Evolutionary conservation across 2,113 vertebrate genomes (phyloP).

Genomic region (Nyctibius bracteatus): DNA sequence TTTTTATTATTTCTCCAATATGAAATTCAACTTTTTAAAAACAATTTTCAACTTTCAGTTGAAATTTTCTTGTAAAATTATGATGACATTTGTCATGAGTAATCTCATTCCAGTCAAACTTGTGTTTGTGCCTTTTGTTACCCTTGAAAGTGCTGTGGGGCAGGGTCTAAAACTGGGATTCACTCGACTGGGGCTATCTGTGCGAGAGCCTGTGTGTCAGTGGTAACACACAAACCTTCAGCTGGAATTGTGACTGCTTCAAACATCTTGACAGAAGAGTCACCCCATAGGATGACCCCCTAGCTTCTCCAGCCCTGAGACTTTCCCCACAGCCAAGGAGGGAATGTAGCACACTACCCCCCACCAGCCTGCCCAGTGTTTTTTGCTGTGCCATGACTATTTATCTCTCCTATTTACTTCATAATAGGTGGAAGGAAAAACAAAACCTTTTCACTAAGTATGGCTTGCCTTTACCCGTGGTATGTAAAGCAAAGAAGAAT

Average conservation of each 20-base stretch:
- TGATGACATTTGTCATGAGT: neutral
- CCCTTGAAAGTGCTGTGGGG: neutral
- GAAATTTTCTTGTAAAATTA: neutral
- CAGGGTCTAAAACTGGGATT: neutral
- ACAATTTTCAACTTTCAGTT: neutral
- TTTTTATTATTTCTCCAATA: neutral
- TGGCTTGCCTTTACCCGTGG: neutral
- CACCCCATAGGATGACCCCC: no score
- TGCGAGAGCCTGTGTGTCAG: no score
- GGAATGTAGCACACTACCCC: accelerated
- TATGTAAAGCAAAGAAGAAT: neutral
- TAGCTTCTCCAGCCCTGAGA: neutral
- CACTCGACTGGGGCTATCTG: accelerated
- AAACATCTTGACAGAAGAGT: neutral
- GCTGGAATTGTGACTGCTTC: neutral
- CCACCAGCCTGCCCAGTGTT: neutral
- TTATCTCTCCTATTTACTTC: neutral
- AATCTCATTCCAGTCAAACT: neutral
- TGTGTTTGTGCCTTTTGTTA: neutral
- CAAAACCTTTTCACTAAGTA: neutral
- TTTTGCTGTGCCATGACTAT: neutral
- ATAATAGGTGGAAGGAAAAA: neutral
- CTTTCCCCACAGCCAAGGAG: neutral
- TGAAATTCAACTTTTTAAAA: neutral
- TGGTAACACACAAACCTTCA: no score